These are phyloP conservation scores for Drosophila villosipedis DNA, from an alignment of 2,888 invertebrate genomes.

Conservation along the genomic window DNA sequence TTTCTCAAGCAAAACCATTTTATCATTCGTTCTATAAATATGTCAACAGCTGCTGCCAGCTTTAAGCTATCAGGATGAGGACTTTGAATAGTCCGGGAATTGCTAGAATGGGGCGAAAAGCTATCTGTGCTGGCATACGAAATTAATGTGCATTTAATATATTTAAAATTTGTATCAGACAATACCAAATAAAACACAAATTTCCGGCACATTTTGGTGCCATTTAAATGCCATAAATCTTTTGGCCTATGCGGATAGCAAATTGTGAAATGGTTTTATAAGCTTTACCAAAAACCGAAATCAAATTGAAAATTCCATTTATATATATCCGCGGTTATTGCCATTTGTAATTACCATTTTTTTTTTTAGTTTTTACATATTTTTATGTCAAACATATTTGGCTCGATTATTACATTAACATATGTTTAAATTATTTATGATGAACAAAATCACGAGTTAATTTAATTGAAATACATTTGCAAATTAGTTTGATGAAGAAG, in stretches of 20 bases:
- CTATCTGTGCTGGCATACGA: constrained; percentile 43
- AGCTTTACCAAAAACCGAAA: constrained; percentile 27
- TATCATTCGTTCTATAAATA: constrained; percentile 41
- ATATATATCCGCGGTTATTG: constrained; percentile 47
- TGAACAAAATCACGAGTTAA: constrained; percentile 41
- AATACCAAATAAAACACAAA: constrained; percentile 61
- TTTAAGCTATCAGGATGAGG: constrained; percentile 29
- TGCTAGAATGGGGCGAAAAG: background rate
- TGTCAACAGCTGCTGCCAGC: constrained; percentile 36
- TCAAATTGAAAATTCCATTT: constrained; percentile 54
- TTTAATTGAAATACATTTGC: constrained; percentile 40
- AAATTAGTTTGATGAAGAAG: constrained; percentile 17
- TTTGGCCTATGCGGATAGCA: constrained; percentile 10
- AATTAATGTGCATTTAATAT: constrained; percentile 74
- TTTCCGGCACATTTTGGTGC: constrained; percentile 69
- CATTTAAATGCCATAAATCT: constrained; percentile 65
- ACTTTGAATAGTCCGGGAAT: background rate
- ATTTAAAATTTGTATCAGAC: constrained; percentile 61
- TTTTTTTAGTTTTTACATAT: constrained; percentile 31
- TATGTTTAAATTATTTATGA: constrained; percentile 8
- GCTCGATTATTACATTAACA: constrained; percentile 41
- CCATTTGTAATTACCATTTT: constrained; percentile 60
- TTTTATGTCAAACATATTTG: constrained; percentile 54
- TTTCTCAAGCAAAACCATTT: constrained; percentile 19
- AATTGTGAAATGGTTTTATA: constrained; percentile 26